Evolutionary conservation across 2,888 invertebrate species (phyloP).

Genomic region (Harpalus rubripes): DNA sequence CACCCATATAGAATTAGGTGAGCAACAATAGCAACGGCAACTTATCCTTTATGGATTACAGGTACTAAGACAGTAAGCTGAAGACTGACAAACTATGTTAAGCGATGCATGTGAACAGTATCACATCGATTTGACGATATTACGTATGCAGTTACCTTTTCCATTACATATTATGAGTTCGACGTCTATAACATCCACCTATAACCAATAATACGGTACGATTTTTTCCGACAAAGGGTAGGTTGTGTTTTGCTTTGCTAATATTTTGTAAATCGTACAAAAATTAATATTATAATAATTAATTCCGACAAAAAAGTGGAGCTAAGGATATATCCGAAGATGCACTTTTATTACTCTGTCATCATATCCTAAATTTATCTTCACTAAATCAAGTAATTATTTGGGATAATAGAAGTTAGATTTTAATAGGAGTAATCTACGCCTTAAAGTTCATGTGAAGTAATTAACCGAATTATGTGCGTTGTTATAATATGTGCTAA

Average conservation of each 20-base stretch:
- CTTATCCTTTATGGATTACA: constrained; percentile 49
- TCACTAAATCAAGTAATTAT: too few species aligned
- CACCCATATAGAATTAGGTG: constrained; percentile 62
- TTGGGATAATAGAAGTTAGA: too few species aligned
- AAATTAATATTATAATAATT: constrained; percentile 49
- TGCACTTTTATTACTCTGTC: too few species aligned
- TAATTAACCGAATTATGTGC: too few species aligned
- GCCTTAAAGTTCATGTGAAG: too few species aligned
- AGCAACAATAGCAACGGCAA: constrained; percentile 20
- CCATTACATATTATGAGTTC: not conserved
- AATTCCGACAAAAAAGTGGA: too few species aligned
- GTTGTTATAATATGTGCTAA: too few species aligned
- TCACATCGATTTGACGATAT: not conserved
- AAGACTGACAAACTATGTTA: constrained; percentile 19
- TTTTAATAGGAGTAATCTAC: too few species aligned
- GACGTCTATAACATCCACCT: not conserved
- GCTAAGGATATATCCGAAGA: too few species aligned
- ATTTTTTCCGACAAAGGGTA: constrained; percentile 48
- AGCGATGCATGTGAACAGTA: not conserved
- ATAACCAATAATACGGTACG: constrained; percentile 3
- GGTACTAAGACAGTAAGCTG: constrained; percentile 59
- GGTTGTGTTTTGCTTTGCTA: constrained; percentile 33
- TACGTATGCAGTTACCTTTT: not conserved
- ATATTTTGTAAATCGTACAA: constrained; percentile 52
- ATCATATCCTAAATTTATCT: too few species aligned